Base-by-base conservation (phyloP, 2,797 vertebrate genomes). In the Sebastes umbrosus region DNA sequence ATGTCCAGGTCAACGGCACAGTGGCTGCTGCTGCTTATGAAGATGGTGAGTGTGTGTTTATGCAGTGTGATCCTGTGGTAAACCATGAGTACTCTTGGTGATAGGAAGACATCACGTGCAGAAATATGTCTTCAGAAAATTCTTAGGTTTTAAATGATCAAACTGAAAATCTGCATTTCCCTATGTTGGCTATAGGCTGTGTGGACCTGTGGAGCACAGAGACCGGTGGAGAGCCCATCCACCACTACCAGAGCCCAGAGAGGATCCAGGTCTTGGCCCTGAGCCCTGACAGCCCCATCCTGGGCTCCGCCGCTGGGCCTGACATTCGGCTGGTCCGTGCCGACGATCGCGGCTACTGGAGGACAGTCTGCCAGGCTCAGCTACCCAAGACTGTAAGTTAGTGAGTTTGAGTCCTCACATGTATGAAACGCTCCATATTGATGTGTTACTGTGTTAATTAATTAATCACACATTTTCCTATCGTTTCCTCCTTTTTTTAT, bases 161-260 rank as follows among this genome's bases (percentile, higher is more conserved):
- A 34, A 34, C 32, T 34, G 32, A 34, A 34, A 34, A 34, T 34
- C 9, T 34, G 32, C 32, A 34, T 34, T 7, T 46, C 25, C 0
- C 58, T 54, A 1, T 75, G 4, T 29, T 10, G 2, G 58, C 0
- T 68, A 0, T 65, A 99, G 98, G 98, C 9, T 96, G 95, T 34
- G 90, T 99, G 57, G 96, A 97, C 46, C 90, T 99, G 20, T 99
- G 98, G 98, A 98, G 96, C 92, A 95, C 97, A 64, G 95, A 96
- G 92, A 93, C 96, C 0, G 97, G 96, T 1, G 95, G 86, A 52
- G 95, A 97, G 85, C 98, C 98, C 5, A 75, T 98, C 90, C 96
- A 97, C 82, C 96, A 91, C 73, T 97, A 96, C 93, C 97, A 97
- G 89, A 96, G 95, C 52, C 93, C 96, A 3, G 97, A 95, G 71